Evolutionary conservation across 2,113 vertebrate species (phyloP).

Genomic region (Macquaria ambigua): DNA sequence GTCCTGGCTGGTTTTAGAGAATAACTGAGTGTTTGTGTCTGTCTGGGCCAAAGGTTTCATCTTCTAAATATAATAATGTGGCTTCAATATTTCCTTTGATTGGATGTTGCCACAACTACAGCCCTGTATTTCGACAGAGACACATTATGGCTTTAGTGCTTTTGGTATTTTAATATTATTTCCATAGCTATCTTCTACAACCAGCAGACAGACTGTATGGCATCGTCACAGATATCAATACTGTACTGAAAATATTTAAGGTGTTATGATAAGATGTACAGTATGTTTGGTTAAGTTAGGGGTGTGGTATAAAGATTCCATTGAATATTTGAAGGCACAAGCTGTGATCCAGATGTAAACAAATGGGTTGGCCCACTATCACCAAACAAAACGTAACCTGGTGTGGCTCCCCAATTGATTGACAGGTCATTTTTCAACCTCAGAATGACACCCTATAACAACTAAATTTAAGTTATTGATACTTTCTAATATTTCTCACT

Average conservation of each 20-base stretch:
- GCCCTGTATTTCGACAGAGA: background rate
- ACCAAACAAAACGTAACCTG: background rate
- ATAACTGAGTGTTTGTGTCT: slow-evolving; percentile 20
- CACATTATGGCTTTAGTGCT: background rate
- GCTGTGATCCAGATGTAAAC: background rate
- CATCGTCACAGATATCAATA: background rate
- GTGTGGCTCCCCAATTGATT: background rate
- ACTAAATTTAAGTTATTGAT: background rate
- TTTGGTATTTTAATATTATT: background rate
- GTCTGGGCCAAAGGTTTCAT: slow-evolving; percentile 50
- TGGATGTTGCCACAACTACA: background rate
- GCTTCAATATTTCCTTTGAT: background rate
- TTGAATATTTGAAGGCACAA: background rate
- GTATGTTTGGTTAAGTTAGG: background rate
- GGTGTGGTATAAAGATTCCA: slow-evolving; percentile 12
- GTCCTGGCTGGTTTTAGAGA: slow-evolving; percentile 16
- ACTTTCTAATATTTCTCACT: background rate
- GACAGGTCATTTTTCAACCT: too few species aligned
- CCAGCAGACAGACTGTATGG: background rate
- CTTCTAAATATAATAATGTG: slow-evolving; percentile 18
- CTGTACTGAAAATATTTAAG: background rate
- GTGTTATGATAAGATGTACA: slow-evolving; percentile 10
- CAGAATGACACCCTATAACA: too few species aligned
- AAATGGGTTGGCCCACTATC: background rate
- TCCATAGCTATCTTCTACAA: background rate